phyloP scores from a whole-genome alignment of 2,113 vertebrate species.

The Bubo bubo region DNA sequence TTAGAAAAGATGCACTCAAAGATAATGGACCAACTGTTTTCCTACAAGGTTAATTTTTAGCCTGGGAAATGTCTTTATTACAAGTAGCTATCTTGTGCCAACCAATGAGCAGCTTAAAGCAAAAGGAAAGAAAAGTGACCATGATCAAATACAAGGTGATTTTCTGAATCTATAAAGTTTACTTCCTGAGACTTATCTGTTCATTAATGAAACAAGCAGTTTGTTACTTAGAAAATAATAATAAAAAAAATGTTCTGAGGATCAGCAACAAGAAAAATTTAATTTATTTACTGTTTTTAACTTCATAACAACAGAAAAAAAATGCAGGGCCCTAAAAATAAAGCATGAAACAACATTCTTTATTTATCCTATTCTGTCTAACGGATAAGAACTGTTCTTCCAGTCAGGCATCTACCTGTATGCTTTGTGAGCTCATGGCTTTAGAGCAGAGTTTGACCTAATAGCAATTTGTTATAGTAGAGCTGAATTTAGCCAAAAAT shows the following conservation, averaged over 20 bases:
- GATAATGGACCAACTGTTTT: conserved; percentile 13
- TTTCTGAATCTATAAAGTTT: not conserved
- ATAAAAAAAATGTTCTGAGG: not conserved
- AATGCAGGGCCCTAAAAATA: not conserved
- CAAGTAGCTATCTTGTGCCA: not conserved
- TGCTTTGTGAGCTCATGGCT: not conserved
- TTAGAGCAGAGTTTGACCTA: not conserved
- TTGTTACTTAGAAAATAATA: not conserved
- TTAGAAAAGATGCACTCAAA: conserved; percentile 6
- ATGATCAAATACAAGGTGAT: not conserved
- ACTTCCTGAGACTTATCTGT: not conserved
- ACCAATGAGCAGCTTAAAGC: not conserved
- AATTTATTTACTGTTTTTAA: not conserved
- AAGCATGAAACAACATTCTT: not conserved
- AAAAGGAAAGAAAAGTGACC: not conserved
- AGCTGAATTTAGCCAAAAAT: not conserved
- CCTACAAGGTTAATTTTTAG: conserved; percentile 23
- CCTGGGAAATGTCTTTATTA: conserved; percentile 10
- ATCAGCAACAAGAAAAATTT: not conserved
- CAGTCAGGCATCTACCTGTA: not conserved
- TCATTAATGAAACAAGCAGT: not conserved
- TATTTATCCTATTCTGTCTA: not conserved
- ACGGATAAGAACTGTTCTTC: not conserved
- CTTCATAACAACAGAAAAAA: not conserved
- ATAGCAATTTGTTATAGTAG: not conserved